phyloP scores from a whole-genome alignment of 2,113 vertebrate genomes.

The Isichthys henryi region DNA sequence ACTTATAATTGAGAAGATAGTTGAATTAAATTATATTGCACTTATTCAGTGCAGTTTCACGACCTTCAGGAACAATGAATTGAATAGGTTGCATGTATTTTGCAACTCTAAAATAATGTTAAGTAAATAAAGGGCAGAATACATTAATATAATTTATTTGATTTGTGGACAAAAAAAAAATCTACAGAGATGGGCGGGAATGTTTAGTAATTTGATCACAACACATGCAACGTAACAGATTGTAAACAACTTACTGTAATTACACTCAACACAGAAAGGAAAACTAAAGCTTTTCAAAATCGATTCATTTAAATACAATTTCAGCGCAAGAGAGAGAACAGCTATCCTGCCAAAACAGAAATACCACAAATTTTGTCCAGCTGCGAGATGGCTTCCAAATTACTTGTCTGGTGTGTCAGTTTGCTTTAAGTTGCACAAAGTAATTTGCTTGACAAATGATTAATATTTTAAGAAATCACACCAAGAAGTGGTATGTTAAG shows the following conservation, averaged over 20 bases:
- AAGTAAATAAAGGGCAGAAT: background rate
- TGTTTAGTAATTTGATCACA: constrained; percentile 25
- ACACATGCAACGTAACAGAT: constrained; percentile 34
- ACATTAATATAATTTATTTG: constrained; percentile 51
- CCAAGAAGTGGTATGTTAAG: background rate
- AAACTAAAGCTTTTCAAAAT: background rate
- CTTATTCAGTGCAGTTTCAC: background rate
- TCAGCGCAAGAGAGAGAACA: background rate
- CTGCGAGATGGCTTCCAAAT: background rate
- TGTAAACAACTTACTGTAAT: constrained; percentile 41
- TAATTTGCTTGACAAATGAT: background rate
- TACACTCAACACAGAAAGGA: constrained; percentile 8
- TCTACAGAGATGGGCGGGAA: constrained; percentile 26
- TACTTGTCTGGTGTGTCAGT: background rate
- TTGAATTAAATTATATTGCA: background rate
- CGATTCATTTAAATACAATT: background rate
- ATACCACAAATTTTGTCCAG: background rate
- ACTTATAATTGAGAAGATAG: background rate
- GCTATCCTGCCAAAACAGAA: background rate
- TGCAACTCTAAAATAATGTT: background rate
- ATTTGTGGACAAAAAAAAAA: constrained; percentile 40
- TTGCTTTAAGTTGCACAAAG: background rate
- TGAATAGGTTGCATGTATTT: background rate
- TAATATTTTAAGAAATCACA: background rate
- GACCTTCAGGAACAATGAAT: background rate